Percentiles rank a stretch among this genome's conserved stretches.
Conservation (phyloP, 2,797 vertebrate species). For the Poecilia gillii region DNA sequence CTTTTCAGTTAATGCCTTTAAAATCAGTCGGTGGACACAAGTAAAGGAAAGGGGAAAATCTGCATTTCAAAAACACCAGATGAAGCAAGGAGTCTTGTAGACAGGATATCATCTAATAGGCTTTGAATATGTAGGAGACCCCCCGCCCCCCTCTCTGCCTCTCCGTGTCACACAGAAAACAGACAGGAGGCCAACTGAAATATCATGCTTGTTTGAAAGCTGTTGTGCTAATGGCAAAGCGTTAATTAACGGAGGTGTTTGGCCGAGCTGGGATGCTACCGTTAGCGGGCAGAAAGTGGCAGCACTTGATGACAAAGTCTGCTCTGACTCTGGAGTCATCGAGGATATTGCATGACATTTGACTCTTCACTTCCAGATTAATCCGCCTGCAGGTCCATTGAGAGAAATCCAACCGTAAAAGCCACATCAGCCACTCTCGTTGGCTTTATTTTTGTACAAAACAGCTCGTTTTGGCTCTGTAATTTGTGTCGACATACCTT, state of each 20-base stretch:
- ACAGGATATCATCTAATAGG: constrained; percentile 74
- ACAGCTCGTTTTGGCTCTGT: constrained; percentile 57
- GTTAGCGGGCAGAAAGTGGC: constrained; percentile 68
- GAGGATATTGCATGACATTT: constrained; percentile 71
- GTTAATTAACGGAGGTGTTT: constrained; percentile 87
- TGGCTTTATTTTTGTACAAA: constrained; percentile 51
- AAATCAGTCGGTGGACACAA: constrained; percentile 75
- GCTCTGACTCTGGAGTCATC: constrained; percentile 61
- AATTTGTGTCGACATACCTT: constrained; percentile 58
- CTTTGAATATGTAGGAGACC: constrained; percentile 76
- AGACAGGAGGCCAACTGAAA: constrained; percentile 70
- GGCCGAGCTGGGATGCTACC: constrained; percentile 77
- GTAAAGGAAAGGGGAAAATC: constrained; percentile 70
- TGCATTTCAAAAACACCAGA: constrained; percentile 78
- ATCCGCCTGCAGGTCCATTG: constrained; percentile 69
- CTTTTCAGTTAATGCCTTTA: constrained; percentile 63
- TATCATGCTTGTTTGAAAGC: constrained; percentile 82
- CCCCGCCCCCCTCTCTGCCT: constrained; percentile 7
- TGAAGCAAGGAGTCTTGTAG: constrained; percentile 72
- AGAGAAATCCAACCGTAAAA: constrained; percentile 63
- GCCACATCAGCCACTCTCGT: constrained; percentile 40
- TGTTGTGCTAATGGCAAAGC: constrained; percentile 77
- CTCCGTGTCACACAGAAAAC: constrained; percentile 50
- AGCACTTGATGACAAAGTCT: constrained; percentile 56
- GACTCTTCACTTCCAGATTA: constrained; percentile 59